Evolutionary conservation across 2,113 vertebrate genomes (phyloP).

Genomic region (Cinclus mexicanus): DNA sequence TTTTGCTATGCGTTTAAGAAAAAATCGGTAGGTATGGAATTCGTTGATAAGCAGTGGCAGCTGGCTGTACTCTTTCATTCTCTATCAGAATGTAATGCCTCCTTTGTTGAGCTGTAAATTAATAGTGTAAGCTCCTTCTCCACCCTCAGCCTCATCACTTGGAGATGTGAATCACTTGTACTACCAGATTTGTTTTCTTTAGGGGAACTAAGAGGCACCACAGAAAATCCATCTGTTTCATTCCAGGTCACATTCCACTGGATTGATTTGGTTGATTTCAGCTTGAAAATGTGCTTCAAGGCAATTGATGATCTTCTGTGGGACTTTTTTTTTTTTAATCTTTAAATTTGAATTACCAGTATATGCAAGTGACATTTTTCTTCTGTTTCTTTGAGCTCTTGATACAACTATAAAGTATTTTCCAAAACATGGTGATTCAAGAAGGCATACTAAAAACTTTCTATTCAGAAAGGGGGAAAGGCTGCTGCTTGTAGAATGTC

Average conservation of each 20-base stretch:
- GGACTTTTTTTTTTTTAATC: background rate
- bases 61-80: background rate
- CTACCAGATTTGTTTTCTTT: background rate
- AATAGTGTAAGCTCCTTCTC: background rate
- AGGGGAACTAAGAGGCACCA: background rate
- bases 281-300: background rate
- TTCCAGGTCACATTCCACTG: background rate
- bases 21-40: background rate
- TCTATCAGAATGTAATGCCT: background rate
- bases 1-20: background rate
- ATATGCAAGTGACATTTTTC: background rate
- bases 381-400: background rate
- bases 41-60: background rate
- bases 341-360: background rate
- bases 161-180: background rate
- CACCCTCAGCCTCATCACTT: background rate
- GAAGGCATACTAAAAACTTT: background rate
- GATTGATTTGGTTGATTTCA: background rate
- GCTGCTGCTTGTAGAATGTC: background rate
- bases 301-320: background rate
- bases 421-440: background rate
- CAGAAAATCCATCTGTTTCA: background rate
- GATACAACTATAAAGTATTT: background rate
- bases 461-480: background rate
- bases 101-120: slow-evolving; percentile 15